phyloP scores from a whole-genome alignment of 2,797 vertebrate species.

The Labeo calbasu region DNA sequence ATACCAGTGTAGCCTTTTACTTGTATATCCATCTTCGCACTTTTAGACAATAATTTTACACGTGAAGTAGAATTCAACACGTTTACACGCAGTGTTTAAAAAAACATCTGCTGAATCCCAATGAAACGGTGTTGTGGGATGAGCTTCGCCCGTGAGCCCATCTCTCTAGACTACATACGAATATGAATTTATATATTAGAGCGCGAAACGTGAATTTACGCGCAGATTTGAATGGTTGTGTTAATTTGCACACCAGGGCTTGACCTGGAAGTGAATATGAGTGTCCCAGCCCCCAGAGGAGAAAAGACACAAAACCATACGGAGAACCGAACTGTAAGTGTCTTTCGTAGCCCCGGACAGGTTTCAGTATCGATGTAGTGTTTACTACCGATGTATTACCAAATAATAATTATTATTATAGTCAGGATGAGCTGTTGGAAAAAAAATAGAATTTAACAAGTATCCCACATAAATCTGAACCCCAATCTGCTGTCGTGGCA shows the following conservation, averaged over 20 bases:
- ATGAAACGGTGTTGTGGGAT: conserved; percentile 4
- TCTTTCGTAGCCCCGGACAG: neutral
- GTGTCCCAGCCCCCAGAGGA: conserved; percentile 40
- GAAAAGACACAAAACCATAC: conserved; percentile 32
- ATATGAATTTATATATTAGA: neutral
- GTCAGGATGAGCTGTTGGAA: neutral
- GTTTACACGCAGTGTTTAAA: neutral
- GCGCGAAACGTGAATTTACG: neutral
- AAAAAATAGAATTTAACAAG: neutral
- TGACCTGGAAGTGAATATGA: conserved; percentile 51
- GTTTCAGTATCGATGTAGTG: neutral
- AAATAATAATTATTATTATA: neutral
- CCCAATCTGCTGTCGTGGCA: conserved; percentile 34
- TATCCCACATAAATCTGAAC: neutral
- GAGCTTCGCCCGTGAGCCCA: conserved; percentile 9
- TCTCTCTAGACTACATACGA: neutral
- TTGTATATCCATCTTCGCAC: neutral
- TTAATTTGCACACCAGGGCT: conserved; percentile 49
- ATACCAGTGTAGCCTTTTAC: neutral
- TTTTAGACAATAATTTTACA: neutral
- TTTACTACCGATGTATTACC: neutral
- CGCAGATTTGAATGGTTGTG: conserved; percentile 30
- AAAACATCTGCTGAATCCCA: neutral
- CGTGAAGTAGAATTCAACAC: neutral
- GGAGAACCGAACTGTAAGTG: conserved; percentile 37